phyloP scores from a whole-genome alignment of 2,888 invertebrate species.

The Timema cristinae region DNA sequence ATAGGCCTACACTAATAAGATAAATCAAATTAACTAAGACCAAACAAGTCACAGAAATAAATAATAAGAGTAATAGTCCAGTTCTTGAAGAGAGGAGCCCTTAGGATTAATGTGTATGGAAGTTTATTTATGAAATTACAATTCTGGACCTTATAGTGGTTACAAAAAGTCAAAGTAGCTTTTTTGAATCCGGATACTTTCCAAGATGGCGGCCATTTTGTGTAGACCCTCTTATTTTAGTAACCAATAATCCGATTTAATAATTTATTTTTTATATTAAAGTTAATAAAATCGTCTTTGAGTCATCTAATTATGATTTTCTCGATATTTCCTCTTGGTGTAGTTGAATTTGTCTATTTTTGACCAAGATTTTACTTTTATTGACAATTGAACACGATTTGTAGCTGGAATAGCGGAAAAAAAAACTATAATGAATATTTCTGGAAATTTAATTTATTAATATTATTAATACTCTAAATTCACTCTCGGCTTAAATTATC shows the following conservation, averaged over 20 bases:
- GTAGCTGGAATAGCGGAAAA: too few species aligned
- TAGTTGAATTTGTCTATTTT: background rate
- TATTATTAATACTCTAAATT: too few species aligned
- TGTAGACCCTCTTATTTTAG: background rate
- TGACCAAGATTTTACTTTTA: too few species aligned
- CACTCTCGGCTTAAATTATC: too few species aligned
- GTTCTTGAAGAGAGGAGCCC: background rate
- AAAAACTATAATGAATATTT: too few species aligned
- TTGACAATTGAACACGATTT: too few species aligned
- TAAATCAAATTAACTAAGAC: too few species aligned
- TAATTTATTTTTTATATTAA: constrained; percentile 5
- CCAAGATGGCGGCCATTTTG: background rate
- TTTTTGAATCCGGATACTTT: background rate
- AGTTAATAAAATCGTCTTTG: background rate
- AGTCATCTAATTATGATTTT: background rate
- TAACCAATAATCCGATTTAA: background rate
- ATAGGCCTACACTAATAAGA: too few species aligned
- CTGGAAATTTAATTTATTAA: too few species aligned
- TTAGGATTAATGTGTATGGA: background rate
- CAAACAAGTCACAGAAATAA: too few species aligned
- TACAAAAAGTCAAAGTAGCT: constrained; percentile 4
- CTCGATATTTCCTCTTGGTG: background rate
- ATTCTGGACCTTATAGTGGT: background rate
- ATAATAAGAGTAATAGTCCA: background rate
- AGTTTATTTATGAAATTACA: background rate